Evolutionary conservation across 2,888 invertebrate genomes (phyloP).

Genomic region (Epistrophe grossulariae): DNA sequence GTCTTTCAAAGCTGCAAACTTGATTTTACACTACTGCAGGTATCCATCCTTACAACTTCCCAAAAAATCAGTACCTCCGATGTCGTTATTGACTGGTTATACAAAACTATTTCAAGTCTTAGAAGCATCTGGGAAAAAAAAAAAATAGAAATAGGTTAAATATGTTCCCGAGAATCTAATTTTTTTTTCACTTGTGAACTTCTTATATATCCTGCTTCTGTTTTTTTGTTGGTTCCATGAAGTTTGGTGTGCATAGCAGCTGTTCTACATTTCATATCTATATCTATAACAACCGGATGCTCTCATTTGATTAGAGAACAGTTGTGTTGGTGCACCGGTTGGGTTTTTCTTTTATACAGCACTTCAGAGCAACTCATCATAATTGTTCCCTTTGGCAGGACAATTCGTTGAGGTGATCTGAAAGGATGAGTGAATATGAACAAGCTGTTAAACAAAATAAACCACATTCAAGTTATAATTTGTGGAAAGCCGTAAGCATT

Average conservation of each 20-base stretch:
- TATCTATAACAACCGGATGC: constrained; percentile 55
- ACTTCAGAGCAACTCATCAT: constrained; percentile 30
- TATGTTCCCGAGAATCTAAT: too few relatives aligned
- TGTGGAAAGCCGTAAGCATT: constrained; percentile 4
- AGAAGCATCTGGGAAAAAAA: too few relatives aligned
- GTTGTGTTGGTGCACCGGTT: constrained; percentile 36
- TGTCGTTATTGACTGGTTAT: too few relatives aligned
- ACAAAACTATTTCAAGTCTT: too few relatives aligned
- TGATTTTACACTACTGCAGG: too few relatives aligned
- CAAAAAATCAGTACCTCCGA: too few relatives aligned
- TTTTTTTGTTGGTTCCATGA: not conserved
- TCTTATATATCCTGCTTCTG: not conserved
- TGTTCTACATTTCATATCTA: constrained; percentile 60
- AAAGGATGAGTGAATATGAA: constrained; percentile 9
- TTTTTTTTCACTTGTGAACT: not conserved
- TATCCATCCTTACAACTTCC: too few relatives aligned
- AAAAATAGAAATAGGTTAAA: too few relatives aligned
- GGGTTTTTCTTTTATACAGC: constrained; percentile 47
- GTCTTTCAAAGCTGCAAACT: too few relatives aligned
- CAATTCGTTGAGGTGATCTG: constrained; percentile 49
- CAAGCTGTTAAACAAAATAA: constrained; percentile 3
- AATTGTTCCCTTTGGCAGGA: constrained; percentile 56
- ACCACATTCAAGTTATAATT: constrained; percentile 10
- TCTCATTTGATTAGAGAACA: constrained; percentile 55
- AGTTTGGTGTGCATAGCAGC: constrained; percentile 11